Percentiles rank a stretch among this genome's conserved stretches.
phyloP scores from a whole-genome alignment of 1,140 invertebrate genomes.

The Drosophila bifasciata region DNA sequence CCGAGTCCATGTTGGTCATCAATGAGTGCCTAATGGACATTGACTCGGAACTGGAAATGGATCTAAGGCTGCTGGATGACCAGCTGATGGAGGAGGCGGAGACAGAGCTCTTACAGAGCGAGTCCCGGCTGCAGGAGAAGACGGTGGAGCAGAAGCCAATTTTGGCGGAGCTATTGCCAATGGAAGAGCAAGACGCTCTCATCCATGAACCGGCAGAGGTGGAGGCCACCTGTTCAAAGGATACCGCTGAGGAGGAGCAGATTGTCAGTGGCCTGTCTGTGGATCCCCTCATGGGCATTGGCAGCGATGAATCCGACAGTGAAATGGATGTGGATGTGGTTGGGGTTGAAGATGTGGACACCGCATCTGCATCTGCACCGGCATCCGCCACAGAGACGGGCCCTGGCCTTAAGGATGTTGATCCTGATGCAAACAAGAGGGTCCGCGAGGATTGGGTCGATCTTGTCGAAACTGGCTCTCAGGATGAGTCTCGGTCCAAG shows the following conservation, averaged over 20 bases:
- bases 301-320: slow-evolving; percentile 37
- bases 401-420: neutral
- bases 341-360: too few species aligned
- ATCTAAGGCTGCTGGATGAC: neutral
- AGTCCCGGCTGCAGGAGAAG: slow-evolving; percentile 12
- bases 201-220: neutral
- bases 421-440: neutral
- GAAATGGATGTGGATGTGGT: neutral
- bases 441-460: slow-evolving; percentile 49
- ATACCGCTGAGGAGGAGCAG: neutral
- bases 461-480: slow-evolving; percentile 14
- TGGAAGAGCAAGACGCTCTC: neutral
- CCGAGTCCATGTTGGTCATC: slow-evolving; percentile 36
- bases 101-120: neutral
- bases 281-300: slow-evolving; percentile 36
- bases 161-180: neutral
- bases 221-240: too few species aligned
- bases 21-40: slow-evolving; percentile 53
- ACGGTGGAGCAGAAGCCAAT: neutral
- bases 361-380: too few species aligned
- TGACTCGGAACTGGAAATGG: slow-evolving; percentile 1
- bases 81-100: neutral
- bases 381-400: too few species aligned
- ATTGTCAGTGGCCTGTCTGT: neutral
- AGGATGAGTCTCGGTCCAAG: neutral